Percentiles rank a stretch among this genome's conserved stretches.
phyloP scores from a whole-genome alignment of 1,140 invertebrate genomes.

The Drosophila aff. region DNA sequence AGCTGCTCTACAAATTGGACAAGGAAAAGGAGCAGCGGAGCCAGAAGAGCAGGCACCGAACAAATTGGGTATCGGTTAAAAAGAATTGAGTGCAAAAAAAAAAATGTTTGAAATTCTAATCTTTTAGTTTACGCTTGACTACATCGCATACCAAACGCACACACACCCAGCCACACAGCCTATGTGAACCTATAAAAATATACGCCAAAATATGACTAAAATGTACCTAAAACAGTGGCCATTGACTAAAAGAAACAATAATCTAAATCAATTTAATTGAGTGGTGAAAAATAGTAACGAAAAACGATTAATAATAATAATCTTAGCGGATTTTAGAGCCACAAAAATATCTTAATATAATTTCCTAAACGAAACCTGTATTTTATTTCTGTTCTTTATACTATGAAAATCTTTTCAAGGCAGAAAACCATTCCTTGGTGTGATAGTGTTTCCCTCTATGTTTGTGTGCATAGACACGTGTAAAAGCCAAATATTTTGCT shows the following conservation, averaged over 20 bases:
- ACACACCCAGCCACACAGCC: constrained; percentile 3
- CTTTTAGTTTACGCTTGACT: constrained; percentile 77
- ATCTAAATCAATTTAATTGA: neutral
- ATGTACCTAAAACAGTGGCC: constrained; percentile 32
- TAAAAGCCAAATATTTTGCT: constrained; percentile 80
- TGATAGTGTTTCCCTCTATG: constrained; percentile 14
- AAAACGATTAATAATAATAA: neutral
- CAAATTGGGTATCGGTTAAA: constrained; percentile 50
- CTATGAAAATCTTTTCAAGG: constrained; percentile 2
- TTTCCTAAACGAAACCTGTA: neutral
- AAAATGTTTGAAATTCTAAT: constrained; percentile 78
- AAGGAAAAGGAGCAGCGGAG: constrained; percentile 17
- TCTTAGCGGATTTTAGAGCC: neutral
- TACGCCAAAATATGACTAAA: constrained; percentile 24
- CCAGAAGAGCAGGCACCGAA: constrained; percentile 7
- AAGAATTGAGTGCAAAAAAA: constrained; percentile 62
- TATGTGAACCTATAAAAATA: constrained; percentile 41
- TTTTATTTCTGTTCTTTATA: neutral
- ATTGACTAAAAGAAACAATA: constrained; percentile 17
- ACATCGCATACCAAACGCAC: constrained; percentile 21
- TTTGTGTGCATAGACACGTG: constrained; percentile 66
- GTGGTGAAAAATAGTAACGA: neutral
- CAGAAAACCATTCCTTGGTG: constrained; percentile 10
- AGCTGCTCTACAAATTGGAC: constrained; percentile 77
- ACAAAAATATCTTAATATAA: neutral